phyloP scores from a whole-genome alignment of 2,113 vertebrate species.

The Cyprinodon variegatus region DNA sequence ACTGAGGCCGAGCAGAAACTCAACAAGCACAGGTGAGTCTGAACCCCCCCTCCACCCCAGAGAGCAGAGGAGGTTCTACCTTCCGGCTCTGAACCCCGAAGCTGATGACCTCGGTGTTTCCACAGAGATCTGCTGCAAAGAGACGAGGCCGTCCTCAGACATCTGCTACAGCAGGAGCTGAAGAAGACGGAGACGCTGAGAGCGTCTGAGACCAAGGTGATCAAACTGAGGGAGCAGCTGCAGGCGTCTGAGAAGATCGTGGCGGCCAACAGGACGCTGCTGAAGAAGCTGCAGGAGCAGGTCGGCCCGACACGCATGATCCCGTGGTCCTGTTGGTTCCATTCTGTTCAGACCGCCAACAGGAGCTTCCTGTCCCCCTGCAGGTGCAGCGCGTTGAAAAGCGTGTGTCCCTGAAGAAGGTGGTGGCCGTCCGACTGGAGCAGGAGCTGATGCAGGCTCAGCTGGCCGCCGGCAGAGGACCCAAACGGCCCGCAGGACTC shows the following conservation, averaged over 20 bases:
- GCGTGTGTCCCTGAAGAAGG: constrained; percentile 89
- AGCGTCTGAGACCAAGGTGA: constrained; percentile 89
- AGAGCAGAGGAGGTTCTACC: too few relatives aligned
- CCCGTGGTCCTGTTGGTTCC: neutral
- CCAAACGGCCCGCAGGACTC: constrained; percentile 83
- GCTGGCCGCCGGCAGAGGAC: constrained; percentile 80
- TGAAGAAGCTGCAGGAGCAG: constrained; percentile 96
- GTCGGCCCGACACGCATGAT: constrained; percentile 59
- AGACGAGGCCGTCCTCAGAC: constrained; percentile 89
- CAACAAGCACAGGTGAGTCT: constrained; percentile 85
- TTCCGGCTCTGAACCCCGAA: too few relatives aligned
- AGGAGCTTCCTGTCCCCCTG: neutral
- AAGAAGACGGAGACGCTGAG: constrained; percentile 92
- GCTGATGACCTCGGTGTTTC: too few relatives aligned
- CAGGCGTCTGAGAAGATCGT: constrained; percentile 91
- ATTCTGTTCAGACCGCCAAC: neutral
- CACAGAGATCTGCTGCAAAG: constrained; percentile 87
- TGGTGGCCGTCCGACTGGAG: constrained; percentile 82
- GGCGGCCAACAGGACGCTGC: constrained; percentile 86
- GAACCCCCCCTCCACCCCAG: too few relatives aligned
- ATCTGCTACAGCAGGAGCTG: constrained; percentile 90
- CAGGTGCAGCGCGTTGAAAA: constrained; percentile 93
- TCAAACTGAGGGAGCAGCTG: constrained; percentile 90
- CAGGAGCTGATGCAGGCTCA: constrained; percentile 89
- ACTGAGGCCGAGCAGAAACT: constrained; percentile 87